These are phyloP conservation scores for Drosophila pandora DNA, from an alignment of 1,140 invertebrate genomes.

Conservation along the genomic window DNA sequence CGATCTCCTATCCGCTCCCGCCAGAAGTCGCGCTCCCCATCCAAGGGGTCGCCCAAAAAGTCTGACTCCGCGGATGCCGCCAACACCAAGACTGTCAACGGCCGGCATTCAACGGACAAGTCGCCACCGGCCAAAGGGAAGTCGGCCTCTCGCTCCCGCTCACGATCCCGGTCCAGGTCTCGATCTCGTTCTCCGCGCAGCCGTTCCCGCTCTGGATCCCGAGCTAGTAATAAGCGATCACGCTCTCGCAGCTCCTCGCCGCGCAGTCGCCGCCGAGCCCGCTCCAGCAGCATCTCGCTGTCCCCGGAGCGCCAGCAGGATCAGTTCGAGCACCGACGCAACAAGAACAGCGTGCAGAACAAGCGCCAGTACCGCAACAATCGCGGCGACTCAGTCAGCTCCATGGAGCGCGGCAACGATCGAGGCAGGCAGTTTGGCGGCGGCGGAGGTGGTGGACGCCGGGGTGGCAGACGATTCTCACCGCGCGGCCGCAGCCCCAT, in stretches of 20 bases:
- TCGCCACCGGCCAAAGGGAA: slow-evolving; percentile 52
- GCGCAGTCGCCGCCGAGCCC: slow-evolving; percentile 51
- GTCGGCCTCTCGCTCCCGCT: slow-evolving; percentile 63
- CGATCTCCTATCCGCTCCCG: slow-evolving; percentile 54
- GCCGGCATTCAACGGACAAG: slow-evolving; percentile 60
- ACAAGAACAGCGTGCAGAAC: slow-evolving; percentile 91
- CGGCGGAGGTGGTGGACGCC: slow-evolving; percentile 39
- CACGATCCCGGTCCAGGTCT: slow-evolving; percentile 55
- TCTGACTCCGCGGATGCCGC: slow-evolving; percentile 70
- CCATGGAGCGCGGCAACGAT: slow-evolving; percentile 75
- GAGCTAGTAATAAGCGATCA: slow-evolving; percentile 45
- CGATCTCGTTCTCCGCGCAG: slow-evolving; percentile 61
- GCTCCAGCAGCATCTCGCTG: slow-evolving; percentile 74
- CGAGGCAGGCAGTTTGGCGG: slow-evolving; percentile 62
- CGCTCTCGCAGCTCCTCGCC: slow-evolving; percentile 70
- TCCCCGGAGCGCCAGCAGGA: slow-evolving; percentile 86
- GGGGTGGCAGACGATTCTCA: slow-evolving; percentile 64
- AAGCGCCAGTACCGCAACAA: slow-evolving; percentile 94
- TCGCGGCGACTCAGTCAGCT: slow-evolving; percentile 90
- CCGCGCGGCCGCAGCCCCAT: slow-evolving; percentile 71
- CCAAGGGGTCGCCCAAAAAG: slow-evolving; percentile 68
- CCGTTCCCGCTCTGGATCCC: slow-evolving; percentile 54
- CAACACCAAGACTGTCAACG: slow-evolving; percentile 83
- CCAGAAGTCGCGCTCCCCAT: slow-evolving; percentile 65
- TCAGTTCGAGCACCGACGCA: slow-evolving; percentile 89